Evolutionary conservation across 2,888 invertebrate species (phyloP).

Genomic region (Schizaphis graminum): DNA sequence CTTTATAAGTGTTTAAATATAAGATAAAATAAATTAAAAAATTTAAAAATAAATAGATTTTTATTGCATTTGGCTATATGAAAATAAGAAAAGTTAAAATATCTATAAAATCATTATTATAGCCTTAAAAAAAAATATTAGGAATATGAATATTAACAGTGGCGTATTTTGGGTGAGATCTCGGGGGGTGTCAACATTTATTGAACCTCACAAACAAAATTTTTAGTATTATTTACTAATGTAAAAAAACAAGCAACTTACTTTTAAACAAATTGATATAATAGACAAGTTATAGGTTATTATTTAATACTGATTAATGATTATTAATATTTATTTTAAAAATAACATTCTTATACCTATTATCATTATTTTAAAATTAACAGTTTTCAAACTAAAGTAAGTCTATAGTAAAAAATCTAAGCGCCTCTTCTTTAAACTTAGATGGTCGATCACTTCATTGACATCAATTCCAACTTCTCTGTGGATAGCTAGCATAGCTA

Average conservation of each 20-base stretch:
- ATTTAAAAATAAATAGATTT: no score
- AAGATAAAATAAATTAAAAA: no score
- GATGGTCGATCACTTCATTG: neutral
- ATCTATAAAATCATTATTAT: no score
- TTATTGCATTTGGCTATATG: no score
- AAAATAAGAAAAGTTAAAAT: no score
- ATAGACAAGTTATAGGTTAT: constrained; percentile 7
- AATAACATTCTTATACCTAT: neutral
- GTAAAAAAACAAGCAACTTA: constrained; percentile 13
- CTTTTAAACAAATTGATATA: neutral
- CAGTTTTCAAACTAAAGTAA: constrained; percentile 17
- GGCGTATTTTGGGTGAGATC: neutral
- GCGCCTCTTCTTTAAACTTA: neutral
- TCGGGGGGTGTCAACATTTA: constrained; percentile 13
- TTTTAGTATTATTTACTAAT: neutral
- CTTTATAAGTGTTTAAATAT: no score
- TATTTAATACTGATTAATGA: neutral
- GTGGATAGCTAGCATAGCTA: constrained; percentile 5
- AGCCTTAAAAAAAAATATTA: no score
- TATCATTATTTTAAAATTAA: constrained; percentile 3
- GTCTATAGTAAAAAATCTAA: constrained; percentile 31
- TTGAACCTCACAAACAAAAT: neutral
- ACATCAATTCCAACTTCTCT: neutral
- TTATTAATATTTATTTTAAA: constrained; percentile 23
- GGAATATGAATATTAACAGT: neutral